Evolutionary conservation across 2,797 vertebrate genomes (phyloP).

Genomic region (Uromys caudimaculatus): DNA sequence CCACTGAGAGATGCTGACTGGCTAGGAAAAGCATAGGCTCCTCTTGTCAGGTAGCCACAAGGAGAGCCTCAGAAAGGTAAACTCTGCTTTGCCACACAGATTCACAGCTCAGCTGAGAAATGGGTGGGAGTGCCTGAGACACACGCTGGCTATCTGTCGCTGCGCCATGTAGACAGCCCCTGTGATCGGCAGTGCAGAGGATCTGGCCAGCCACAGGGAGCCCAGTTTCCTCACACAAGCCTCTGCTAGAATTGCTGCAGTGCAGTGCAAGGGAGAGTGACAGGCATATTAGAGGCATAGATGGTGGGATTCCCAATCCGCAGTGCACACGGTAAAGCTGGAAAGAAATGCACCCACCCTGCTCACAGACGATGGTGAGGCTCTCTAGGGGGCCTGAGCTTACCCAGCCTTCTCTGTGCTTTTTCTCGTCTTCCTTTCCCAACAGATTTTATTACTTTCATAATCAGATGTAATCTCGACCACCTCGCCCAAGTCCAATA

Average conservation of each 20-base stretch:
- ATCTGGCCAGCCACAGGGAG: background rate
- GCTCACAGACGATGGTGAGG: accelerated
- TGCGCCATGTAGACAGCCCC: background rate
- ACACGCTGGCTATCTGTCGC: background rate
- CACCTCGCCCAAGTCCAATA: background rate
- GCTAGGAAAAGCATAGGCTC: background rate
- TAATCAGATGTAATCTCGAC: background rate
- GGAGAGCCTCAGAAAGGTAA: background rate
- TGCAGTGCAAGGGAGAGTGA: background rate
- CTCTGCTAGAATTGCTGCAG: accelerated
- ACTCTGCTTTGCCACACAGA: background rate
- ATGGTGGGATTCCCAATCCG: accelerated
- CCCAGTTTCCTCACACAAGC: background rate
- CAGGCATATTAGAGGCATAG: accelerated
- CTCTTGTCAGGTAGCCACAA: background rate
- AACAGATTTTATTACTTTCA: background rate
- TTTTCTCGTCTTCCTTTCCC: background rate
- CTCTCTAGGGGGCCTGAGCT: accelerated
- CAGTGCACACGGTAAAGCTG: accelerated
- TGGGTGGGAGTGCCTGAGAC: background rate
- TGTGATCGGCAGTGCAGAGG: background rate
- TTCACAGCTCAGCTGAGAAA: background rate
- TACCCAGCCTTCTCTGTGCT: accelerated
- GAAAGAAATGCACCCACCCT: accelerated
- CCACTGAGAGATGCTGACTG: background rate